Percentiles rank a stretch among this genome's conserved stretches.
Evolutionary conservation across 2,888 invertebrate genomes (phyloP).

Genomic region (Pammene fasciana): DNA sequence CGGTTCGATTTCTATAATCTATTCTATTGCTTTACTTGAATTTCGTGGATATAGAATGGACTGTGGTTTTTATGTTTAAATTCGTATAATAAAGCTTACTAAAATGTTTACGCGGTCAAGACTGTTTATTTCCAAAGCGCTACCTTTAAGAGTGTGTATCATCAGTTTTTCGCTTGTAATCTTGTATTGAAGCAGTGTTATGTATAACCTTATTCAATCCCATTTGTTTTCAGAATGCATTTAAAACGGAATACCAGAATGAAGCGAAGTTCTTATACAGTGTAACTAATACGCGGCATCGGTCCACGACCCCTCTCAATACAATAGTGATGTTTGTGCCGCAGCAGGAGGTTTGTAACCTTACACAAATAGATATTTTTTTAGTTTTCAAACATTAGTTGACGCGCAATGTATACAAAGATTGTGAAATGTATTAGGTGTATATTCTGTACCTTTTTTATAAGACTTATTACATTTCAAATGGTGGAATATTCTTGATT

Average conservation of each 20-base stretch:
- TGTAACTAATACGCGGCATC: conserved; percentile 65
- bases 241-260: conserved; percentile 70
- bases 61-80: conserved; percentile 45
- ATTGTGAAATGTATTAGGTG: neutral
- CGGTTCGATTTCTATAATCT: conserved; percentile 11
- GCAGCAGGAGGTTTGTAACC: conserved; percentile 93
- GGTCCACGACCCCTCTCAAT: conserved; percentile 91
- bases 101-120: conserved; percentile 78
- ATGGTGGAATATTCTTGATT: neutral
- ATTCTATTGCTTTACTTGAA: neutral
- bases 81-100: conserved; percentile 37
- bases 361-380: conserved; percentile 37
- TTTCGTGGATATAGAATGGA: conserved; percentile 49
- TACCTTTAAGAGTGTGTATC: conserved; percentile 64
- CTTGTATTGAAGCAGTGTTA: conserved; percentile 28
- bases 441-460: too few relatives aligned
- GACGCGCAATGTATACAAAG: conserved; percentile 2
- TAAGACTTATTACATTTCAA: neutral
- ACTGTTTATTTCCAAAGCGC: conserved; percentile 64
- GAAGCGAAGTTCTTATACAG: conserved; percentile 68
- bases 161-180: conserved; percentile 17
- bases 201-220: conserved; percentile 36
- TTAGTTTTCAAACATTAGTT: conserved; percentile 14
- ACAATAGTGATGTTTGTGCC: conserved; percentile 98
- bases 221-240: conserved; percentile 69